phyloP scores from a whole-genome alignment of 2,113 vertebrate genomes.

The Cacatua alba region DNA sequence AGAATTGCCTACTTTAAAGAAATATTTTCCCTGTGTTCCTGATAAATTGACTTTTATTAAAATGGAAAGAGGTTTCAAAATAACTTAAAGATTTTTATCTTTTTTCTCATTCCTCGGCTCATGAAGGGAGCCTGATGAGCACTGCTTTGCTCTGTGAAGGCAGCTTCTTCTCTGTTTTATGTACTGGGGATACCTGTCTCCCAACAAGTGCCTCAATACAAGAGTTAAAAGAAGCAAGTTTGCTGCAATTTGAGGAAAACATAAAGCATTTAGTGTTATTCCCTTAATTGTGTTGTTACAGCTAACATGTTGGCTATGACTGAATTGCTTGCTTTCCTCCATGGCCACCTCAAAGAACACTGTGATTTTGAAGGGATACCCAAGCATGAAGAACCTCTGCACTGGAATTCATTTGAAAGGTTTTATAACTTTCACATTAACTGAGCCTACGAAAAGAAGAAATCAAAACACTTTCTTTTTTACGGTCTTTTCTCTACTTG shows the following conservation, averaged over 20 bases:
- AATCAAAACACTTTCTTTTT: neutral
- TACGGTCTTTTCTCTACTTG: neutral
- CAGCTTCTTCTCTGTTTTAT: neutral
- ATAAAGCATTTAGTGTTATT: neutral
- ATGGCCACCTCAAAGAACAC: neutral
- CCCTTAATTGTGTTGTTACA: neutral
- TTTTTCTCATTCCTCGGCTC: slow-evolving; percentile 34
- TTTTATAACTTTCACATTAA: neutral
- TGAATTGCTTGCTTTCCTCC: neutral
- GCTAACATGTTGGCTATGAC: neutral
- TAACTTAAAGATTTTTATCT: slow-evolving; percentile 23
- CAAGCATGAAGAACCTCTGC: neutral
- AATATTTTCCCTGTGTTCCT: slow-evolving; percentile 22
- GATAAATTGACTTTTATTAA: slow-evolving; percentile 9
- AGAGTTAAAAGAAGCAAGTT: neutral
- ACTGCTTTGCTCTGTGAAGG: neutral
- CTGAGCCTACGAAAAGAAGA: neutral
- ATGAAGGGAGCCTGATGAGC: neutral
- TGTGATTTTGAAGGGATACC: neutral
- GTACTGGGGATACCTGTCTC: neutral
- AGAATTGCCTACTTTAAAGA: neutral
- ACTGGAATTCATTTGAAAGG: neutral
- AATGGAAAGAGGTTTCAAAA: slow-evolving; percentile 62
- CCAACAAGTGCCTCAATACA: neutral
- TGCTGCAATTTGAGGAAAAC: neutral